These are phyloP conservation scores for Zonotrichia albicollis DNA, from an alignment of 2,797 vertebrate genomes.

Conservation along the genomic window DNA sequence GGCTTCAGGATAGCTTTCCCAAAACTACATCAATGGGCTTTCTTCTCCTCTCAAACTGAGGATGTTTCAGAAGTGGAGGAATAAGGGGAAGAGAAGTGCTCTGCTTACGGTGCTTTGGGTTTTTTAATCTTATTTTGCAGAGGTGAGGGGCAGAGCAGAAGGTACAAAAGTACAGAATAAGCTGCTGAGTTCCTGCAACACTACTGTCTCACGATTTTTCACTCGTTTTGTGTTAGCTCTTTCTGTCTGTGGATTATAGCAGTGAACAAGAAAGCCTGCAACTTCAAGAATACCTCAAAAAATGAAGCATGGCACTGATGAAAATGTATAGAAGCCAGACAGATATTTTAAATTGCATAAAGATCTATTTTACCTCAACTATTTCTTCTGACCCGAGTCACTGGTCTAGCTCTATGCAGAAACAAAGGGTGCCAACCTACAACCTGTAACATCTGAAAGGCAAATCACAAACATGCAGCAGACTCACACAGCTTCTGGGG, in stretches of 20 bases:
- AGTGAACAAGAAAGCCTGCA: not conserved
- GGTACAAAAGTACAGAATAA: not conserved
- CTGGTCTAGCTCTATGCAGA: not conserved
- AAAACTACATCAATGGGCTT: not conserved
- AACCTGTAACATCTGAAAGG: not conserved
- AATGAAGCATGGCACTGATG: not conserved
- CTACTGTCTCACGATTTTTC: not conserved
- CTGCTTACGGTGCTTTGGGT: rapidly evolving
- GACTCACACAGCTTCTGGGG: constrained; percentile 27
- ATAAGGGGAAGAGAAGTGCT: not conserved
- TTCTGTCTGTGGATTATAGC: not conserved
- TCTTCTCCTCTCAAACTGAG: not conserved
- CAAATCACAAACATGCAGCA: not conserved
- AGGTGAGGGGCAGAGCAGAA: not conserved
- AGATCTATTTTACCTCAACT: not conserved
- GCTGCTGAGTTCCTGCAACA: not conserved
- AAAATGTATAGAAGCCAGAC: not conserved
- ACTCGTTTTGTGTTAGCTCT: not conserved
- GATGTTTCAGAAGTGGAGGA: not conserved
- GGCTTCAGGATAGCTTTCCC: not conserved
- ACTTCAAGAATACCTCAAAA: not conserved
- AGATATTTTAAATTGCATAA: not conserved
- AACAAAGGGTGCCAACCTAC: not conserved
- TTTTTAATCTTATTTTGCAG: not conserved
- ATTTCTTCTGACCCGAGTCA: not conserved